These are phyloP conservation scores for Notothenia coriiceps DNA, from an alignment of 2,113 vertebrate species.

Conservation along the genomic window DNA sequence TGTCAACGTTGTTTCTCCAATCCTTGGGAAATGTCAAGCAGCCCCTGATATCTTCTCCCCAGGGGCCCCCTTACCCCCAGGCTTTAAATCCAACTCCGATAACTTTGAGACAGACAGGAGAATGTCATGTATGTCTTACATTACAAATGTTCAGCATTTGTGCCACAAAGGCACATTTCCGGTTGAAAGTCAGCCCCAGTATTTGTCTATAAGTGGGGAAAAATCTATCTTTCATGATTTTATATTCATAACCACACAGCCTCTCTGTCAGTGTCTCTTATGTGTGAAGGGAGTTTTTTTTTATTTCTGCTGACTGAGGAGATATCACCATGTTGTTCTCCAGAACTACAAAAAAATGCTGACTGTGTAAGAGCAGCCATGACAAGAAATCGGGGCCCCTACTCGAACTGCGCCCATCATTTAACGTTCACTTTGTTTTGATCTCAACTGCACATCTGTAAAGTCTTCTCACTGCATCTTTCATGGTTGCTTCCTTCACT, in stretches of 20 bases:
- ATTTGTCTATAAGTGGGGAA: background rate
- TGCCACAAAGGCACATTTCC: constrained; percentile 1
- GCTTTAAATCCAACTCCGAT: constrained; percentile 5
- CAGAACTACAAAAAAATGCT: background rate
- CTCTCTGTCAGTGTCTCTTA: background rate
- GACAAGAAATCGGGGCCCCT: too few species aligned
- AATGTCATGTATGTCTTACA: background rate
- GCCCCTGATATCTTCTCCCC: background rate
- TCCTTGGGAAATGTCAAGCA: constrained; percentile 31
- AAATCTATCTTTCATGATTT: background rate
- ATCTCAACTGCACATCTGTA: too few species aligned
- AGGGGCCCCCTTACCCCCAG: background rate
- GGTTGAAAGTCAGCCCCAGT: background rate
- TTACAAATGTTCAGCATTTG: background rate
- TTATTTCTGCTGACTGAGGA: constrained; percentile 16
- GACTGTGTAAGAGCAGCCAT: background rate
- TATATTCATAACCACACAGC: background rate
- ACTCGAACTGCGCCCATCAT: too few species aligned
- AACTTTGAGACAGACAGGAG: constrained; percentile 1
- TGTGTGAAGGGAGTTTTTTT: background rate
- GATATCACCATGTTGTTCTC: background rate
- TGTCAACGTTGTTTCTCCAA: constrained; percentile 2
- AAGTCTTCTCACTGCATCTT: too few species aligned
- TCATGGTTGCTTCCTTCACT: too few species aligned
- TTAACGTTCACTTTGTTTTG: too few species aligned